Base-by-base conservation (phyloP, 2,888 invertebrate species). In the Spodoptera exigua region DNA sequence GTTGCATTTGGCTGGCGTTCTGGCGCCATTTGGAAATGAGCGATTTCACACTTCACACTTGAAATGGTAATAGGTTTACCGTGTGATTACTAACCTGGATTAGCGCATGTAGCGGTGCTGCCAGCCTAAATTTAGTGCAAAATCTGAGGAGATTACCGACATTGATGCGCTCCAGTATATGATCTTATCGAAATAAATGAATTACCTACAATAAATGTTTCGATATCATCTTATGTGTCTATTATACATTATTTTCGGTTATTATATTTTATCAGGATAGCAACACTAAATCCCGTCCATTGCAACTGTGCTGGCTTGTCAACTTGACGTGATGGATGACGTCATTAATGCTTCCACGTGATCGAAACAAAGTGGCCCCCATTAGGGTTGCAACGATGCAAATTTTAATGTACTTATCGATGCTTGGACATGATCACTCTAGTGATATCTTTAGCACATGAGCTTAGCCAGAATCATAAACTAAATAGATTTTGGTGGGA, bases 291-390 rank as follows among this genome's bases (percentile, higher is more conserved):
- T 81, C 80, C 59, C 81, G 83, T 83, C 85, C 75, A 78, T 69
- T 89, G 88, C 89, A 89, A 85, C 88, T 87, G 87, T 81, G 85
- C 82, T 69, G 58, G 65, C 74, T 83, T 84, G 89, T 89, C 90
- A 83, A 86, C 84, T 86, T 86, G 84, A 70, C 84, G 79, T 90
- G 90, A 91, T 90, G 84, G 89, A 90, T 90, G 88, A 89, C 87
- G 87, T 89, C 88, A 89, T 90, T 90, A 90, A 82, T 85, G 79
- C 80, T 68, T 77, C 76, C 82, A 79, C 81, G 80, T 84, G 86
- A 85, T 85, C 82, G 77, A 78, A 83, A 82, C 87, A 86, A 88
- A 88, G 87, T 86, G 82, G 80, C 82, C 74, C 69, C 82, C 82
- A 77, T 81, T 79, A 82, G 76, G 74, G 81, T 64, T 76, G 74